Conservation (phyloP, 1,140 invertebrate species). For the Stegodyphus dumicola region DNA sequence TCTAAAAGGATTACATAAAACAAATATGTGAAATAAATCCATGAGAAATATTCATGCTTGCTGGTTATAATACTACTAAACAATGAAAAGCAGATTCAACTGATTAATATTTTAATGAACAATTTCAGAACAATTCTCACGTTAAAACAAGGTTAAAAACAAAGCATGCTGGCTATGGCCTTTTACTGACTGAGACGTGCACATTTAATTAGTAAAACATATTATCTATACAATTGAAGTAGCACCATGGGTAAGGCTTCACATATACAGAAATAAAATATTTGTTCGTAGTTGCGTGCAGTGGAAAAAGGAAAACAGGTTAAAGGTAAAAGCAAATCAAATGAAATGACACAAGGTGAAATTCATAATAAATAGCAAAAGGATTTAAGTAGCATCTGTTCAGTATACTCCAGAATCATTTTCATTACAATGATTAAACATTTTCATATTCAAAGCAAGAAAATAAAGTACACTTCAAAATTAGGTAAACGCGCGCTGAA, state of each 20-base stretch:
- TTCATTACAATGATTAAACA: too few relatives aligned
- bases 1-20: too few relatives aligned
- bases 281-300: neutral
- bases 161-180: neutral
- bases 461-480: too few relatives aligned
- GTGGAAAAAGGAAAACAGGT: too few relatives aligned
- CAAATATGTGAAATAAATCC: too few relatives aligned
- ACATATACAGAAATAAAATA: neutral
- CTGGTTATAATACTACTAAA: neutral
- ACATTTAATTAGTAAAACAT: neutral
- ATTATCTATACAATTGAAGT: neutral
- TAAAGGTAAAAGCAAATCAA: too few relatives aligned
- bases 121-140: neutral
- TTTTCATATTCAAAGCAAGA: too few relatives aligned
- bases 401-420: too few relatives aligned
- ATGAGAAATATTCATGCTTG: neutral
- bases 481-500: too few relatives aligned
- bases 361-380: too few relatives aligned
- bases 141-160: neutral
- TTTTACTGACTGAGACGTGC: neutral
- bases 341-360: too few relatives aligned
- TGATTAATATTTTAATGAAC: neutral
- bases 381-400: too few relatives aligned
- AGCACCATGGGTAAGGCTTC: constrained; percentile 55
- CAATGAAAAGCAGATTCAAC: neutral